Evolutionary conservation across 2,797 vertebrate genomes (phyloP).

Genomic region (Salarias fasciatus): DNA sequence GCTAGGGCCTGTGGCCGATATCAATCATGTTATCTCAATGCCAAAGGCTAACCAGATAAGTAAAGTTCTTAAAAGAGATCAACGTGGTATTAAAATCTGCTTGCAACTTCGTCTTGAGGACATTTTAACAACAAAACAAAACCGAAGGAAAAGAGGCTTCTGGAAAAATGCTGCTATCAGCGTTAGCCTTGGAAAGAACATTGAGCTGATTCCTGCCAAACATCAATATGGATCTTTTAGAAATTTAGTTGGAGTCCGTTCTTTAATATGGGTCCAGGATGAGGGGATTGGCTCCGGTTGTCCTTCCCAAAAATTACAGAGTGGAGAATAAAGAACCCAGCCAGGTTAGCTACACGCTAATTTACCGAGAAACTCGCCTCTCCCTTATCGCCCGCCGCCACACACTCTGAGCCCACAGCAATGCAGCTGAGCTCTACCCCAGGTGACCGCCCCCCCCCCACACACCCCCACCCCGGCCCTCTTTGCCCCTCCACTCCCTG

Average conservation of each 20-base stretch:
- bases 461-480: conserved; percentile 8
- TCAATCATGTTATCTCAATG: background rate
- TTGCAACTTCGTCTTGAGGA: background rate
- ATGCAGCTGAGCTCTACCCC: conserved; percentile 44
- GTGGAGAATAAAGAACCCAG: conserved; percentile 11
- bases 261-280: conserved; percentile 15
- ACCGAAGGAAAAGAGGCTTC: background rate
- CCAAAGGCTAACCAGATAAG: background rate
- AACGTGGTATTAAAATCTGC: background rate
- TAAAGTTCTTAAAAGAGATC: background rate
- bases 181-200: background rate
- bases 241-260: conserved; percentile 5
- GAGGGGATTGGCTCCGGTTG: background rate
- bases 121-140: background rate
- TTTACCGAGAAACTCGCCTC: background rate
- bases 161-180: background rate
- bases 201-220: background rate
- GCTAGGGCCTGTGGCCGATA: background rate
- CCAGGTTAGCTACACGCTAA: background rate
- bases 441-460: conserved; percentile 42
- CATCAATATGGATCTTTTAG: background rate
- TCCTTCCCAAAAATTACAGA: conserved; percentile 51
- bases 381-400: conserved; percentile 52
- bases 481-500: background rate
- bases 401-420: conserved; percentile 32